Evolutionary conservation across 1,140 invertebrate genomes (phyloP).

Genomic region (Microplitis mediator): DNA sequence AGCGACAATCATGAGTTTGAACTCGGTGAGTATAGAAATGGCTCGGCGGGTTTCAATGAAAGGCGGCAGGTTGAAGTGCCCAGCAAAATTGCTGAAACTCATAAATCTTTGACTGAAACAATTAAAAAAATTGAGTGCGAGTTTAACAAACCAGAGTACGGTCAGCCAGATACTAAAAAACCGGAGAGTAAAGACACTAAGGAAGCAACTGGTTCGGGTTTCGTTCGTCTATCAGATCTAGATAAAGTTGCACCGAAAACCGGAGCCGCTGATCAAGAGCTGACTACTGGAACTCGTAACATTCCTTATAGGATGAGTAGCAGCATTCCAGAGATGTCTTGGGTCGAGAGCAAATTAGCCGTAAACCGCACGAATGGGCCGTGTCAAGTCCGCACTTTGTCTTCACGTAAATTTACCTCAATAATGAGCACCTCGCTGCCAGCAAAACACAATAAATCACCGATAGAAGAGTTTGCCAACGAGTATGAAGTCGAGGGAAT

Average conservation of each 20-base stretch:
- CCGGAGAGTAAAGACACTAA: conserved; percentile 4
- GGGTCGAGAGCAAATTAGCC: conserved; percentile 68
- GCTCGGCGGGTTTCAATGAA: conserved; percentile 34
- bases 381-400: conserved; percentile 36
- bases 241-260: conserved; percentile 58
- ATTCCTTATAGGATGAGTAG: conserved; percentile 55
- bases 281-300: conserved; percentile 38
- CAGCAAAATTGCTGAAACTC: conserved; percentile 48
- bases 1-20: conserved; percentile 54
- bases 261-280: conserved; percentile 22
- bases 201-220: conserved; percentile 39
- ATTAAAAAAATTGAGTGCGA: conserved; percentile 57
- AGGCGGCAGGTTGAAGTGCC: conserved; percentile 30
- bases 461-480: conserved; percentile 34
- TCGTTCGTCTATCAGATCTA: conserved; percentile 67
- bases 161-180: background rate
- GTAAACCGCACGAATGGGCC: conserved; percentile 65
- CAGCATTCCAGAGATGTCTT: conserved; percentile 69
- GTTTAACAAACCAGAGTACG: conserved; percentile 46
- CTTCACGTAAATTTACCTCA: conserved; percentile 45
- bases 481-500: conserved; percentile 52
- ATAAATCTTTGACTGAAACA: conserved; percentile 54
- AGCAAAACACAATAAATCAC: conserved; percentile 51
- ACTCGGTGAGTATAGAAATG: conserved; percentile 42
- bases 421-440: conserved; percentile 56